Base-by-base conservation (phyloP, 2,113 vertebrate species). In the Bubalus kerabau region DNA sequence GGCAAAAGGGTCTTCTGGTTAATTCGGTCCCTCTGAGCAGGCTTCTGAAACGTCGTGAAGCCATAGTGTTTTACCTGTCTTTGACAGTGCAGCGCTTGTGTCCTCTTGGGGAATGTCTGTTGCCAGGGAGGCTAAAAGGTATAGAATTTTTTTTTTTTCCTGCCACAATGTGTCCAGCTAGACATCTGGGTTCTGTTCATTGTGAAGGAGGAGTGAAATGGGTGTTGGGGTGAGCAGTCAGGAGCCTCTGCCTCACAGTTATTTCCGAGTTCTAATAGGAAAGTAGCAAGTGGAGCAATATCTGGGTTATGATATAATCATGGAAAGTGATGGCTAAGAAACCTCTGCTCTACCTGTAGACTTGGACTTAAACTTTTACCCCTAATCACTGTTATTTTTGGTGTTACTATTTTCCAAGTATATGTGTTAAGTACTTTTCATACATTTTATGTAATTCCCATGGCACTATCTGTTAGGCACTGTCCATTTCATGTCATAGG, bases 131-230 rank as follows among this genome's bases (percentile, higher is more conserved):
- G 28, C 40, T 84, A 32, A 83, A 43, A 64, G 36, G n/a, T 64
- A 3, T 12, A n/a, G 15, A 48, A 36, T 81, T 81, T 97, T 81
- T 85, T 85, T 85, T 85, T 85, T 96, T 93, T 80, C 90, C 94
- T 81, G 26, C 64, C 36, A 48, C 36, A 26, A 0, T 60, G 26
- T 81, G 21, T n/a, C 23, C 17, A 57, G 26, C 76, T 84, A 71
- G n/a, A 57, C n/a, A 15, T 52, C 60, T 90, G 86, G 26, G 36
- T 94, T 80, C n/a, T 89, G 43, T 48, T 90, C 59, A 59, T 80
- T 62, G 30, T 80, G 48, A 94, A 94, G 81, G 54, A 84, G 48
- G 21, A 13, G 12, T 52, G 43, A 16, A 80, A 10, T 50, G 30
- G 12, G 11, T 52, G 1, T 60, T 89, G 26, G 48, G 43, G 7